Conservation (phyloP, 1,140 invertebrate genomes). For the Cotesia vestalis region DNA sequence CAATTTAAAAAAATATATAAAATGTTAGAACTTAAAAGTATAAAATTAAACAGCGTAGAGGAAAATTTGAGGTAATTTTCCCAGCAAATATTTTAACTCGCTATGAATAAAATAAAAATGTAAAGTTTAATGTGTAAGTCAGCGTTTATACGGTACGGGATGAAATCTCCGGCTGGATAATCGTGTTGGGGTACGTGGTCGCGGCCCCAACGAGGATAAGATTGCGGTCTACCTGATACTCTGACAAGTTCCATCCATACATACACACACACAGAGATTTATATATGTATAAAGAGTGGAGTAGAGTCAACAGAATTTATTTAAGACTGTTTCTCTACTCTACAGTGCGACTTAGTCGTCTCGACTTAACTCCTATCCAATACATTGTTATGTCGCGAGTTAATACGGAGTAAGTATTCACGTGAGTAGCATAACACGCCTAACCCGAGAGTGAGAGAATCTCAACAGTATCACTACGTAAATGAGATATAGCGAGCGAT, state of each 20-base stretch:
- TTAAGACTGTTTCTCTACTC: neutral
- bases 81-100: too few species aligned
- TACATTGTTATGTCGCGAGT: neutral
- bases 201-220: conserved; percentile 27
- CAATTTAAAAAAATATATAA: too few species aligned
- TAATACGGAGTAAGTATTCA: neutral
- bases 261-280: neutral
- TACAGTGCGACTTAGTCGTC: neutral
- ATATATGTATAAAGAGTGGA: neutral
- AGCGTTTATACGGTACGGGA: conserved; percentile 11
- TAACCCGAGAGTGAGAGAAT: conserved; percentile 8
- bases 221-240: conserved; percentile 30
- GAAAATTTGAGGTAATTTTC: too few species aligned
- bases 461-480: conserved; percentile 2
- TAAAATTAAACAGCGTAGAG: too few species aligned
- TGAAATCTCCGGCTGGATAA: conserved; percentile 13
- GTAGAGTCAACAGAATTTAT: neutral
- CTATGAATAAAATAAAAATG: neutral
- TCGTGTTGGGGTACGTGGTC: conserved; percentile 28
- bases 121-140: neutral
- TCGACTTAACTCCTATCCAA: neutral
- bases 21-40: too few species aligned
- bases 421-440: conserved; percentile 1
- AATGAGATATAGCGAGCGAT: conserved; percentile 19
- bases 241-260: neutral